Evolutionary conservation across 2,113 vertebrate genomes (phyloP).

Genomic region (Heterotilapia buettikoferi): DNA sequence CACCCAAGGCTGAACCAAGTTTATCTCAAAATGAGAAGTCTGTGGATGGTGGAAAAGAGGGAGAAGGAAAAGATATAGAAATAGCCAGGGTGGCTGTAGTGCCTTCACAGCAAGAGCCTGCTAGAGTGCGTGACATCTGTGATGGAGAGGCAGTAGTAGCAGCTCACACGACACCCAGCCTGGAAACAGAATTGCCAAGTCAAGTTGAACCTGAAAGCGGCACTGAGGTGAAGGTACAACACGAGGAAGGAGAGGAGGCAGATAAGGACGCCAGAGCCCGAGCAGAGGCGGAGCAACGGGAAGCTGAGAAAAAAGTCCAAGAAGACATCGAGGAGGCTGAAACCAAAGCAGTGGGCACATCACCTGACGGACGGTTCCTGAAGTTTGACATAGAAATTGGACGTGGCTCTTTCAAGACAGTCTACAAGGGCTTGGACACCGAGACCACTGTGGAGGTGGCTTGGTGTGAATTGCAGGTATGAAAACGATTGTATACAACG

Average conservation of each 20-base stretch:
- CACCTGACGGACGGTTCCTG: slow-evolving; percentile 90
- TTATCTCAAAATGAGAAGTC: slow-evolving; percentile 20
- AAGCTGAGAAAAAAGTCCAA: slow-evolving; percentile 74
- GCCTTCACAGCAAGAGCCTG: slow-evolving; percentile 31
- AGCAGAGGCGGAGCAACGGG: slow-evolving; percentile 72
- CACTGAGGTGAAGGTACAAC: slow-evolving; percentile 28
- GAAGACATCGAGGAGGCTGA: slow-evolving; percentile 95
- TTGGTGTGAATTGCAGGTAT: slow-evolving; percentile 98
- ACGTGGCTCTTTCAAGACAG: slow-evolving; percentile 96
- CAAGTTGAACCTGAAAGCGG: slow-evolving; percentile 51
- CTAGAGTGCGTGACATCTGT: slow-evolving; percentile 26
- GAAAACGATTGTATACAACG: not conserved
- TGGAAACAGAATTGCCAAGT: slow-evolving; percentile 33
- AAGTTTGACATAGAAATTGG: slow-evolving; percentile 99
- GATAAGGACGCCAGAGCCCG: slow-evolving; percentile 70
- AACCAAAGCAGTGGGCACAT: slow-evolving; percentile 94
- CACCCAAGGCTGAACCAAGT: not conserved
- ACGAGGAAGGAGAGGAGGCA: slow-evolving; percentile 53
- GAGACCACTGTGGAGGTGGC: slow-evolving; percentile 98
- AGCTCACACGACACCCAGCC: not conserved
- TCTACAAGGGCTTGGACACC: slow-evolving; percentile 96
- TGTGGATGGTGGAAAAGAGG: not conserved
- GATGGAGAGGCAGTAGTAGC: slow-evolving; percentile 35
- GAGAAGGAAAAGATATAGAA: slow-evolving; percentile 12
- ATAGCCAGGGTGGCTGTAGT: slow-evolving; percentile 32